Base-by-base conservation (phyloP, 2,797 vertebrate species). In the Mionectes olivaceus region DNA sequence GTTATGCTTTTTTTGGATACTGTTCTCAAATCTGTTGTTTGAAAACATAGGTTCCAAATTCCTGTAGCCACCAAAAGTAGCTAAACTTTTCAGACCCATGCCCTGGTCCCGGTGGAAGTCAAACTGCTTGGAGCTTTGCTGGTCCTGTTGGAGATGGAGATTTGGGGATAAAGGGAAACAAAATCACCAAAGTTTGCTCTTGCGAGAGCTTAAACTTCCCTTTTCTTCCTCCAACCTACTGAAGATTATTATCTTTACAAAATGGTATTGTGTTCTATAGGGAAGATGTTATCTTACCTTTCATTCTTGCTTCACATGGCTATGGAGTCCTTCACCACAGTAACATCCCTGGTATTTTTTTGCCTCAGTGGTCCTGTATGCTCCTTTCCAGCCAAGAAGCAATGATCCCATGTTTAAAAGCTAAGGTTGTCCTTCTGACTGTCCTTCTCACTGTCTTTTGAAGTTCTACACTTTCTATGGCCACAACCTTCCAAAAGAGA, bases 321-420 rank as follows among this genome's bases (percentile, higher is more conserved):
- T 11, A 14, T 39, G 0, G 9, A 81, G 47, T 68, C 71, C 18
- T 68, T 60, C 33, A 27, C 27, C 1, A 4, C 1, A 0, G 24
- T 37, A 67, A 9, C 3, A 6, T 27, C n/a, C 24, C 10, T 21
- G 53, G 13, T 56, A 8, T 35, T 50, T 84, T 46, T 77, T 68
- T 82, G 18, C 32, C 41, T 55, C 6, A 2, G 6, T 47, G 28
- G 18, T 71, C 16, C 23, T 71, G 8, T 46, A 2, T 0, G 2
- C 8, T 13, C 14, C 46, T 69, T 79, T 69, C 37, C 53, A 56
- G 21, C 28, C n/a, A 43, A 86, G 37, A 41, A 64, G 41, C 41
- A n/a, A 13, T 11, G 17, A n/a, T 43, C 13, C 19, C 11, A 1
- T 41, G 12, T 50, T 57, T 65, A 37, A 76, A 87, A 79, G 24